These are phyloP conservation scores for Percopsis transmontana DNA, from an alignment of 2,113 vertebrate species.

Conservation along the genomic window DNA sequence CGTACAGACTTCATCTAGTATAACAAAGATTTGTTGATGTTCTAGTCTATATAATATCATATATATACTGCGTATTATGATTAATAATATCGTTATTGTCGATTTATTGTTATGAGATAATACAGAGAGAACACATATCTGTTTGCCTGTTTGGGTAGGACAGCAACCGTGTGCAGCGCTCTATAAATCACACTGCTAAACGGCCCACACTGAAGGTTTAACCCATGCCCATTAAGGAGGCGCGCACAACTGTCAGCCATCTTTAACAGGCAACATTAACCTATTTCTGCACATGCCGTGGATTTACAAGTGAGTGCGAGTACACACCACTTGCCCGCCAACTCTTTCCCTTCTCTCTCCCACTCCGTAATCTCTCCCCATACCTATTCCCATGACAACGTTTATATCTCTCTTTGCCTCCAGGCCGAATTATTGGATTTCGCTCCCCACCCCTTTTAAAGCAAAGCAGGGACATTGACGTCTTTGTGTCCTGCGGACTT, in stretches of 20 bases:
- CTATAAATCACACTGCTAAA: conserved; percentile 62
- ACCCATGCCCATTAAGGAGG: conserved; percentile 53
- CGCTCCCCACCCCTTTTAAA: not conserved
- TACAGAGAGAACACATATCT: no score
- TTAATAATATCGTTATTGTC: not conserved
- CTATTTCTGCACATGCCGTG: conserved; percentile 19
- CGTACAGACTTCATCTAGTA: no score
- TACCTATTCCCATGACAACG: conserved; percentile 14
- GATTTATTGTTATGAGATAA: no score
- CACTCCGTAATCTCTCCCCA: not conserved
- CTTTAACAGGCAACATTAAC: conserved; percentile 49
- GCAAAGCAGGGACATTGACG: conserved; percentile 35
- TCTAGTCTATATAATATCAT: no score
- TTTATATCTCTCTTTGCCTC: conserved; percentile 1
- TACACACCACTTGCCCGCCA: not conserved
- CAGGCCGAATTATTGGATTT: conserved; percentile 15
- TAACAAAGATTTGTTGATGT: no score
- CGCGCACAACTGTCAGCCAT: conserved; percentile 47
- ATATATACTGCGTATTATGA: not conserved
- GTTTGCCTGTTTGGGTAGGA: not conserved
- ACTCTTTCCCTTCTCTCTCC: not conserved
- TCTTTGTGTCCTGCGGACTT: conserved; percentile 50
- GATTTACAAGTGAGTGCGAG: not conserved
- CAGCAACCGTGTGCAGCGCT: conserved; percentile 13
- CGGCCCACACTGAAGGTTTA: conserved; percentile 51